These are phyloP conservation scores for Muscicapa striata DNA, from an alignment of 2,797 vertebrate genomes.

Conservation along the genomic window DNA sequence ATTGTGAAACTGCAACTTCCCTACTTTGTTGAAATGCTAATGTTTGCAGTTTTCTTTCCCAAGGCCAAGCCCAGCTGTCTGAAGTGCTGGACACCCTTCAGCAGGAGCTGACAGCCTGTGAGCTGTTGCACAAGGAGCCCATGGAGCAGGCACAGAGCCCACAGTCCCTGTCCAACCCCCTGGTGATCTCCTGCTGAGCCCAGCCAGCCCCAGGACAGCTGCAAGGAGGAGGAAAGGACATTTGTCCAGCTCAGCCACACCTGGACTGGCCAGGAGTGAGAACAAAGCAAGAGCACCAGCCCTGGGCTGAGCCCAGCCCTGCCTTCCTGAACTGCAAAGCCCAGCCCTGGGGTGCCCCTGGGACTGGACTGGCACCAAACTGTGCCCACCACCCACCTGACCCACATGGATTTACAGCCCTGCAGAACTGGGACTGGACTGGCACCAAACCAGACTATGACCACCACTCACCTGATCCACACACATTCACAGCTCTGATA, in stretches of 20 bases:
- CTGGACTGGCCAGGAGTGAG: not conserved
- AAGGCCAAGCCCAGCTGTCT: conserved; percentile 83
- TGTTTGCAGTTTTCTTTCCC: not conserved
- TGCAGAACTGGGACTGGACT: not conserved
- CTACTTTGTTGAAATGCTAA: not conserved
- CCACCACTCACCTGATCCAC: not conserved
- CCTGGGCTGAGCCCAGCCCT: not conserved
- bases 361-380: not conserved
- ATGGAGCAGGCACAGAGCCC: conserved; percentile 71
- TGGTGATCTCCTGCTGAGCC: conserved; percentile 86
- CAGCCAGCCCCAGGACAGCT: conserved; percentile 8
- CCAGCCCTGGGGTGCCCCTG: not conserved
- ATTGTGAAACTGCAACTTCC: not conserved
- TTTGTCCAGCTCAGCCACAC: not conserved
- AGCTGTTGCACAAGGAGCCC: conserved; percentile 79
- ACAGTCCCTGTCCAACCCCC: conserved; percentile 74
- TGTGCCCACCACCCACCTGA: not conserved
- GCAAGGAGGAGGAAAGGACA: not conserved
- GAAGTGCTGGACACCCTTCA: conserved; percentile 88
- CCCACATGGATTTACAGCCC: accelerated
- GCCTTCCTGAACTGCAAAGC: not conserved
- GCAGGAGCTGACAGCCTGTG: conserved; percentile 85
- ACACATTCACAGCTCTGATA: too few relatives aligned
- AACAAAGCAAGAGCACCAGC: not conserved
- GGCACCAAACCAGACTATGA: not conserved